Evolutionary conservation across 2,797 vertebrate genomes (phyloP).

Genomic region (Chaenodraco wilsoni): DNA sequence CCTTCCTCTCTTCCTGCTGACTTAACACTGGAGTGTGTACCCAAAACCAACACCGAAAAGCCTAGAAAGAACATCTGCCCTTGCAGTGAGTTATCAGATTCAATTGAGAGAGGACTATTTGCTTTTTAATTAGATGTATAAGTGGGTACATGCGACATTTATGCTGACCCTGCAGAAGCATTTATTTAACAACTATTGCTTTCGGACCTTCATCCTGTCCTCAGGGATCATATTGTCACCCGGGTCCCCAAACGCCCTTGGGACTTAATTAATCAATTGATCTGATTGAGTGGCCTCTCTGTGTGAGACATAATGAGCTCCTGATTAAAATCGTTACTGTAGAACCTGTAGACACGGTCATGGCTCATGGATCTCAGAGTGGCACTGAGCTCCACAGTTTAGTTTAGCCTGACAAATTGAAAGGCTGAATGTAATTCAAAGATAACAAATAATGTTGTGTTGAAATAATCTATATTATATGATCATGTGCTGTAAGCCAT

Average conservation of each 20-base stretch:
- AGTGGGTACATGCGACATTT: slow-evolving; percentile 34
- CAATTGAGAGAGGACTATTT: slow-evolving; percentile 37
- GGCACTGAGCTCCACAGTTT: not conserved
- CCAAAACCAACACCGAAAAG: slow-evolving; percentile 34
- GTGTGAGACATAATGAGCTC: slow-evolving; percentile 74
- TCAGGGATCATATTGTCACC: slow-evolving; percentile 62
- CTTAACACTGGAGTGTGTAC: slow-evolving; percentile 35
- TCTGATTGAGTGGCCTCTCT: slow-evolving; percentile 74
- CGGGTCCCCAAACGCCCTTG: slow-evolving; percentile 63
- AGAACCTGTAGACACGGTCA: slow-evolving; percentile 42
- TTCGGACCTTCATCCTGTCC: slow-evolving; percentile 40
- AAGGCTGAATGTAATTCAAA: slow-evolving; percentile 7
- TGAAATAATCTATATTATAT: too few species aligned
- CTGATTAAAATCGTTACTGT: slow-evolving; percentile 74
- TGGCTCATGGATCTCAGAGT: slow-evolving; percentile 17
- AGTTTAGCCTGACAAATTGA: not conserved
- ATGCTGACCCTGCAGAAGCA: slow-evolving; percentile 51
- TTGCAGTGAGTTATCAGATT: slow-evolving; percentile 45
- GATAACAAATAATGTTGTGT: not conserved
- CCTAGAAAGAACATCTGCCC: slow-evolving; percentile 47
- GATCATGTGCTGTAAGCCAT: too few species aligned
- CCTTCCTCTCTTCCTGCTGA: slow-evolving; percentile 43
- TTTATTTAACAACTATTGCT: slow-evolving; percentile 63
- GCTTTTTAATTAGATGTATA: slow-evolving; percentile 58
- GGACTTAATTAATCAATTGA: slow-evolving; percentile 78